Base-by-base conservation (phyloP, 2,113 vertebrate species). In the Alaudala cheleensis region DNA sequence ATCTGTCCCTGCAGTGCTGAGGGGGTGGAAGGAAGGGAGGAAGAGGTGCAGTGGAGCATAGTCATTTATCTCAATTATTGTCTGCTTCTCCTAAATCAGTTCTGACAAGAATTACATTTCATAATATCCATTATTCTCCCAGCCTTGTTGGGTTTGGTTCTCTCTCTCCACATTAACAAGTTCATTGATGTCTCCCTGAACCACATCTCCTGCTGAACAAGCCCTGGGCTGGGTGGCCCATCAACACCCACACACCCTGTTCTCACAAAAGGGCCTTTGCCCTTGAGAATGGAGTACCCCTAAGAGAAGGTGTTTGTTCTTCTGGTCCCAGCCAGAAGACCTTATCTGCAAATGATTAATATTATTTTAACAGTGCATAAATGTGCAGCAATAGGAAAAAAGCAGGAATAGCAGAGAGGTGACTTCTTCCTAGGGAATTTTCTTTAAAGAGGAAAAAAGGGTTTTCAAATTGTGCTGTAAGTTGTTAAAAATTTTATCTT, bases 1-100 rank as follows among this genome's bases (percentile, higher is more conserved):
- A 9, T 80, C 77, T 44, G 60, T 86, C 58, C 26, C 88, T 90
- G 20, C 29, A 86, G 54, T 42, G 71, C 74, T 90, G 12, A 42
- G 5, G 26, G 60, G 7, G 28, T 61, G 26, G 39, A 33, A 72
- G 10, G 4, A 40, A 42, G 23, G 26, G 42, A 69, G 51, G 60
- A 89, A 64, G 51, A 92, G 51, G 39, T 94, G 86, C 88, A 96
- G 37, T 40, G 64, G 47, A 95, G 80, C 93, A 66, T 67, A 92
- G 72, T 86, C 72, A 95, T 92, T 96, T 97, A 95, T 94, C 69
- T 97, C 94, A 94, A 95, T 96, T 95, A 96, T 92, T 73, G 69
- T 96, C 88, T 88, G 49, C 67, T 92, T 92, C 88, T 81, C 57
- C 76, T 94, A 96, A 93, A 96, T 91, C 65, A 74, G 57, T 88